Conservation (phyloP, 2,888 invertebrate genomes). For the Lomographa bimaculata region DNA sequence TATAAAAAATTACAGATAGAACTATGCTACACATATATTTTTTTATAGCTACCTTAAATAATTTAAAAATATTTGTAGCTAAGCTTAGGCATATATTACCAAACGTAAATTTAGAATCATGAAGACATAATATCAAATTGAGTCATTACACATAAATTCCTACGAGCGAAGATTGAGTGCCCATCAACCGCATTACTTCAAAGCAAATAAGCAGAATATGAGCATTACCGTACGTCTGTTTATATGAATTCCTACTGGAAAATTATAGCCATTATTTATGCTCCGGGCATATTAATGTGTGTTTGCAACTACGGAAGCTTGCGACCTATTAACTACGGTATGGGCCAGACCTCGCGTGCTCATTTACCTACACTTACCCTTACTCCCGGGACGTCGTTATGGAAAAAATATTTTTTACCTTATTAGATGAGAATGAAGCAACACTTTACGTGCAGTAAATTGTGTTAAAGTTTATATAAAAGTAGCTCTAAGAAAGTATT, state of each 20-base stretch:
- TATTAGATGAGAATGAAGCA: too few relatives aligned
- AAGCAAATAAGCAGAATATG: conserved; percentile 36
- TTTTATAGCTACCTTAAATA: too few relatives aligned
- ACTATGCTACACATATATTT: too few relatives aligned
- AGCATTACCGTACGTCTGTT: conserved; percentile 34
- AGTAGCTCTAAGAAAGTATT: too few relatives aligned
- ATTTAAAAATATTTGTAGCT: too few relatives aligned
- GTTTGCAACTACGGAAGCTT: conserved; percentile 36
- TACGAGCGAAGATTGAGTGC: conserved; percentile 24
- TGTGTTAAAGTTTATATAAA: too few relatives aligned
- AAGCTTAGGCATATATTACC: too few relatives aligned
- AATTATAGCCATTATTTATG: conserved; percentile 44
- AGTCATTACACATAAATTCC: too few relatives aligned
- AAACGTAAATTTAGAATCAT: too few relatives aligned
- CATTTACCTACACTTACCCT: conserved; percentile 25
- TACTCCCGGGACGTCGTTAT: conserved; percentile 5
- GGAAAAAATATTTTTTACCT: conserved; percentile 13
- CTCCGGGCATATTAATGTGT: conserved; percentile 45
- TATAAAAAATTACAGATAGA: too few relatives aligned
- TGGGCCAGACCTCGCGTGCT: conserved; percentile 34
- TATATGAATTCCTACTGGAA: conserved; percentile 44
- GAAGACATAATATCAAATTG: too few relatives aligned
- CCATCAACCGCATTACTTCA: conserved; percentile 26
- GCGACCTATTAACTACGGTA: conserved; percentile 36
- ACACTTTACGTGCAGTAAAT: too few relatives aligned